Base-by-base conservation (phyloP, 2,113 vertebrate genomes). In the Lepisosteus oculatus region DNA sequence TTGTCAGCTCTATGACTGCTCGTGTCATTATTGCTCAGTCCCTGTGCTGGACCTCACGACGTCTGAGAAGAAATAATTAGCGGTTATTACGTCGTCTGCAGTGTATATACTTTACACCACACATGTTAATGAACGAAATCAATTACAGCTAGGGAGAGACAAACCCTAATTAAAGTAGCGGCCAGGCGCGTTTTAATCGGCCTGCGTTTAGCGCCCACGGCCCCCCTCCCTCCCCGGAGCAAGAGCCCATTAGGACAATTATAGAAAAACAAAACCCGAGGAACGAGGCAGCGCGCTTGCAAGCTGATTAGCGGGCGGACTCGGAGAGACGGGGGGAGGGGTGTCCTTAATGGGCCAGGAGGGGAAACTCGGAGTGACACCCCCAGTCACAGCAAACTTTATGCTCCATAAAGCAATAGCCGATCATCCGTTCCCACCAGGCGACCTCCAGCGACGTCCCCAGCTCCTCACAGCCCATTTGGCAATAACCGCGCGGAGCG, bases 381-480 rank as follows among this genome's bases (percentile, higher is more conserved):
- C 73, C 71, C 70, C 80, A 81, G 47, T 54, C 61, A 65, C 55
- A 4, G 62, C 47, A 67, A 75, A 84, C 81, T 68, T 74, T 75
- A 73, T 0, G 57, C 65, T 68, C 74, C 75, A 75, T 72, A 76
- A 79, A 74, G 78, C 76, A 76, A 67, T 82, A 82, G 84, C 82
- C 13, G 73, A 75, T 17, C 68, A 73, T 72, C 17, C 79, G 83
- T 84, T 82, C 69, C 77, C 85, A 80, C 59, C 71, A 65, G 54
- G 61, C 61, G 66, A 43, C 12, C 3, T 17, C 76, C 51, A 76
- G 75, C 77, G 44, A 56, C 44, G 83, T 80, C 84, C 82, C 83
- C 78, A 85, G 80, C 83, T 86, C 87, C 85, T 45, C 9, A 86
- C 83, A 81, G 80, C 83, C 87, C 85, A 88, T 90, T 86, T 87